Base-by-base conservation (phyloP, 2,888 invertebrate species). In the Epinotia brunnichana region DNA sequence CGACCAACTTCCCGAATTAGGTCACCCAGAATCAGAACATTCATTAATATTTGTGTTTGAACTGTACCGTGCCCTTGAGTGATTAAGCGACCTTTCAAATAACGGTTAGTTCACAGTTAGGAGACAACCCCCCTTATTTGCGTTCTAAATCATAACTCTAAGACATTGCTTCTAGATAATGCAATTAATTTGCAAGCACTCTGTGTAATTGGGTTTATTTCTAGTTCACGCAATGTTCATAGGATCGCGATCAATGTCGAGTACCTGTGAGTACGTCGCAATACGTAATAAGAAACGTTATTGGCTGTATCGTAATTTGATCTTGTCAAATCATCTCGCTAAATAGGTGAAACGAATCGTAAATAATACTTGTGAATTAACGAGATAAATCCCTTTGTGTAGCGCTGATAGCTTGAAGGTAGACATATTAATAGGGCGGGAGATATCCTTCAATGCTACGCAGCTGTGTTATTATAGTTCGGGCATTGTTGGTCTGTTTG, bases 41-140 rank as follows among this genome's bases (percentile, higher is more conserved):
- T 92, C 91, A 92, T 92, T 92, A 91, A 92, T 92, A 91, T 92
- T 91, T 92, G 90, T 90, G 85, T 91, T 91, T 88, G 84, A 90
- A 89, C 89, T 89, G 89, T 88, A 87, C 86, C 85, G 82, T 88
- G 89, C 87, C 89, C 88, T 89, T 89, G 87, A 87, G 89, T 90
- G 89, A 91, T 90, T 90, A 91, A 89, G 85, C 83, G 87, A 87
- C 89, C 89, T 88, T 88, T 87, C 88, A 85, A 90, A 90, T 88
- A 87, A 86, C 87, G 84, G 86, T 89, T 89, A 87, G 82, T 85
- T 85, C 48, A 5, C 48, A 48, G 48, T 48, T 48, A 48, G 83
- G 82, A 86, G 87, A 86, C 87, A 85, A 87, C 89, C 87, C 84
- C 82, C 83, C 82, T 84, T 88, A 85, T 87, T 90, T 89, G 85